Conservation (phyloP, 2,888 invertebrate genomes). For the Epistrophella euchroma region DNA sequence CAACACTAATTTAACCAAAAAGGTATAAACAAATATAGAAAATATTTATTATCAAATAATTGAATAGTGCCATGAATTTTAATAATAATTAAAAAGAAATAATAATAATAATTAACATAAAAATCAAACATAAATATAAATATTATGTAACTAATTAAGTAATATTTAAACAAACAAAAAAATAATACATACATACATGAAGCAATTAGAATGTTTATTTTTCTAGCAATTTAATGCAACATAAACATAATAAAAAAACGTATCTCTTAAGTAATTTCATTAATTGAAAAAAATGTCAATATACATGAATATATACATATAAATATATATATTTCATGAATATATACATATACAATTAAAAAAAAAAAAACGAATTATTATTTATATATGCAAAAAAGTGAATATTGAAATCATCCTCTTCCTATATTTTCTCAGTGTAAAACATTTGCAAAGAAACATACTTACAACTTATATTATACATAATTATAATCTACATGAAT, state of each 20-base stretch:
- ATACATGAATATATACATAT: constrained; percentile 63
- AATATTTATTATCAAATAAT: constrained; percentile 73
- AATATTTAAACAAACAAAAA: constrained; percentile 52
- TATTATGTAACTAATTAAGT: constrained; percentile 58
- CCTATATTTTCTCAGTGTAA: constrained; percentile 83
- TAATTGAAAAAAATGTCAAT: constrained; percentile 68
- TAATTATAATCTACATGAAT: constrained; percentile 42
- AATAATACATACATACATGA: constrained; percentile 77
- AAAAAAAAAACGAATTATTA: constrained; percentile 68
- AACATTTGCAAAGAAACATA: constrained; percentile 74
- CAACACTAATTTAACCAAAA: constrained; percentile 53
- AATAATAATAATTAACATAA: constrained; percentile 29
- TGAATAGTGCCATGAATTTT: constrained; percentile 73
- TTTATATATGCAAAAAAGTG: constrained; percentile 59
- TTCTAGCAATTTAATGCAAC: constrained; percentile 81
- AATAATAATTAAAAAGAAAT: constrained; percentile 42
- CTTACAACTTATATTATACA: constrained; percentile 67
- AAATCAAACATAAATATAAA: constrained; percentile 62
- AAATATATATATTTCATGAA: constrained; percentile 45
- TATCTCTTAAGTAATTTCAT: constrained; percentile 57
- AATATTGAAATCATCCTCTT: constrained; percentile 80
- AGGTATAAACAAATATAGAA: constrained; percentile 52
- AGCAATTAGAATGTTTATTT: constrained; percentile 82
- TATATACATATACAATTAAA: constrained; percentile 49
- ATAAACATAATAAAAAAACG: constrained; percentile 65